Conservation (phyloP, 2,797 vertebrate genomes). For the Xenopus petersii region DNA sequence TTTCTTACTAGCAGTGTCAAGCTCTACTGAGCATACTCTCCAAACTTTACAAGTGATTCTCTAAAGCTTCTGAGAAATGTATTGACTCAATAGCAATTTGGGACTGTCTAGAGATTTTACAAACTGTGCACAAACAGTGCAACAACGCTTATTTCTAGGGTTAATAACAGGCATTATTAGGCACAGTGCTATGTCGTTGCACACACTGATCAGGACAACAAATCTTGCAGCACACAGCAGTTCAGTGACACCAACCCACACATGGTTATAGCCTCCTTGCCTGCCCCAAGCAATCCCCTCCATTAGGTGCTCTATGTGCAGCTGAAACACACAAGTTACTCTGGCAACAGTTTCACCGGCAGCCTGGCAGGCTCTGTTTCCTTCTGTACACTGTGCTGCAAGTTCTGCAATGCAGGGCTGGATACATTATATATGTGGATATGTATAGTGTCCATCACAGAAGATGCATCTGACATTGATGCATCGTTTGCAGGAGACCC, state of each 20-base stretch:
- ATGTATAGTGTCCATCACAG: neutral
- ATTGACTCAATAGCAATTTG: no score
- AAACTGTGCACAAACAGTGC: no score
- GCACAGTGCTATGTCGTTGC: no score
- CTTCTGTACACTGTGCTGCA: no score
- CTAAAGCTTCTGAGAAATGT: no score
- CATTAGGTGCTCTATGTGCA: constrained; percentile 27
- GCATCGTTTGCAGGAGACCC: constrained; percentile 4
- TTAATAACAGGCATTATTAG: no score
- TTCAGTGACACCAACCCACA: constrained; percentile 7
- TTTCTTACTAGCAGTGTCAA: no score
- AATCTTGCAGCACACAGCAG: neutral
- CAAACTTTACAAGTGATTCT: no score
- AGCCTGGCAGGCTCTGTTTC: neutral
- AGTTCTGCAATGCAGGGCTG: constrained; percentile 43
- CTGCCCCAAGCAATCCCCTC: constrained; percentile 22
- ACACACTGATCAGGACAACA: no score
- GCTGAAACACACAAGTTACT: constrained; percentile 43
- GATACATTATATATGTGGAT: neutral
- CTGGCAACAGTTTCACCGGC: constrained; percentile 22
- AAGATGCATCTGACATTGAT: neutral
- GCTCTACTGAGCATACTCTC: no score
- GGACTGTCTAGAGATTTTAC: no score
- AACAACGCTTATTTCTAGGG: no score
- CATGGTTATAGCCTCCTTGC: constrained; percentile 2